A percentile compares a stretch with the other conserved stretches of the same genome.
These are phyloP conservation scores for Gadopsis marmoratus DNA, from an alignment of 2,797 vertebrate genomes.

Conservation along the genomic window DNA sequence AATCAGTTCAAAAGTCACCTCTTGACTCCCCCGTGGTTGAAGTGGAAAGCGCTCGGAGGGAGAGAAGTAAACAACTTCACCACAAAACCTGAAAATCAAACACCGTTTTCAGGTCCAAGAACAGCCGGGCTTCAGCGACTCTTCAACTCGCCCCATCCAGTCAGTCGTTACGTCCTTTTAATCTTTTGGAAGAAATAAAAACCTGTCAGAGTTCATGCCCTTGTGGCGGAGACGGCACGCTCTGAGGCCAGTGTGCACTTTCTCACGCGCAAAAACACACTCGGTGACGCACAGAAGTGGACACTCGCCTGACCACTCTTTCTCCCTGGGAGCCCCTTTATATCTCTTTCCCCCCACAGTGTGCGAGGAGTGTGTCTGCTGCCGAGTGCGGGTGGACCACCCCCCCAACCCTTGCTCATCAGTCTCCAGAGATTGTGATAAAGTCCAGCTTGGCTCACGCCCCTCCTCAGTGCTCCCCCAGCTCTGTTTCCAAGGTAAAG, in stretches of 20 bases:
- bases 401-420: conserved; percentile 50
- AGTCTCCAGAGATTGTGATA: conserved; percentile 74
- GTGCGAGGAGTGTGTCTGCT: conserved; percentile 61
- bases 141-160: conserved; percentile 22
- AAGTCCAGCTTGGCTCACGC: conserved; percentile 70
- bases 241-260: conserved; percentile 18
- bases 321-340: conserved; percentile 79
- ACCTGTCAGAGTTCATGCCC: conserved; percentile 47
- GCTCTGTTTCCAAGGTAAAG: conserved; percentile 82
- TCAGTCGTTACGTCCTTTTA: conserved; percentile 29
- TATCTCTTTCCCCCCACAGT: conserved; percentile 69
- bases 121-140: conserved; percentile 31
- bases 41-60: conserved; percentile 20
- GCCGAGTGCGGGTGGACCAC: conserved; percentile 41
- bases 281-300: conserved; percentile 27
- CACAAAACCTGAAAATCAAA: conserved; percentile 37
- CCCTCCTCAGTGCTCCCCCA: conserved; percentile 42
- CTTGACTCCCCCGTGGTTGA: neutral
- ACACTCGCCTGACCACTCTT: conserved; percentile 61
- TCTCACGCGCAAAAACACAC: conserved; percentile 21
- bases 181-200: neutral
- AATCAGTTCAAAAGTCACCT: conserved; percentile 20
- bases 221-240: conserved; percentile 17
- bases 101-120: conserved; percentile 21
- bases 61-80: conserved; percentile 25